A percentile compares a stretch with the other conserved stretches of the same genome.
Evolutionary conservation across 2,888 invertebrate species (phyloP).

Genomic region (Dasypogon diadema): DNA sequence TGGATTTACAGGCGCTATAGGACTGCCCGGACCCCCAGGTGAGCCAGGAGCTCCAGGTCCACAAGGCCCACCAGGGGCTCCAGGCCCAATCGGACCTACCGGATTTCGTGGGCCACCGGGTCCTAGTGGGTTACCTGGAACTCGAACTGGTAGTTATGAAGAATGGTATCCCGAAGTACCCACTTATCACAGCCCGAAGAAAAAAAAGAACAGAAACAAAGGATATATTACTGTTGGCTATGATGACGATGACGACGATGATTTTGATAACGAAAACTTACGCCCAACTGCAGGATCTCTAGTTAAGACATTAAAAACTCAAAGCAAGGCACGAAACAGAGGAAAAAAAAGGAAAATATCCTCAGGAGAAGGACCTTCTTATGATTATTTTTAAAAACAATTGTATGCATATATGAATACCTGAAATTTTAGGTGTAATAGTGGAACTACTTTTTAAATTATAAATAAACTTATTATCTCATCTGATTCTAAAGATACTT

Average conservation of each 20-base stretch:
- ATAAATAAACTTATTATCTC: no score
- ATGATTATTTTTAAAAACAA: no score
- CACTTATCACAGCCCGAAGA: not conserved
- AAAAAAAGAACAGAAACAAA: not conserved
- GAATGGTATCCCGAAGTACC: not conserved
- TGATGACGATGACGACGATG: not conserved
- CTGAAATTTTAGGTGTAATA: no score
- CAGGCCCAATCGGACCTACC: conserved; percentile 72
- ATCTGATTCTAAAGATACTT: no score
- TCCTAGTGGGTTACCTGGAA: conserved; percentile 79
- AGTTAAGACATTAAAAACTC: no score
- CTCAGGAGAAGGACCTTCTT: no score
- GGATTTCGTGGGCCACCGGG: conserved; percentile 72
- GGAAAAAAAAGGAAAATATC: no score
- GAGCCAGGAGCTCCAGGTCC: not conserved
- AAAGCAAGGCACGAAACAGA: no score
- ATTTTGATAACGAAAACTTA: not conserved
- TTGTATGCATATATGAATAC: no score
- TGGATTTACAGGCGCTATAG: not conserved
- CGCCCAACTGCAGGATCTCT: not conserved
- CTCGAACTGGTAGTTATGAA: no score
- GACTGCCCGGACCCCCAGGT: not conserved
- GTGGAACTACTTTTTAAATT: no score
- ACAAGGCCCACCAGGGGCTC: conserved; percentile 18
- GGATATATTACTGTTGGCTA: not conserved